Conservation (phyloP, 2,888 invertebrate species). For the Ophioninae sp. region DNA sequence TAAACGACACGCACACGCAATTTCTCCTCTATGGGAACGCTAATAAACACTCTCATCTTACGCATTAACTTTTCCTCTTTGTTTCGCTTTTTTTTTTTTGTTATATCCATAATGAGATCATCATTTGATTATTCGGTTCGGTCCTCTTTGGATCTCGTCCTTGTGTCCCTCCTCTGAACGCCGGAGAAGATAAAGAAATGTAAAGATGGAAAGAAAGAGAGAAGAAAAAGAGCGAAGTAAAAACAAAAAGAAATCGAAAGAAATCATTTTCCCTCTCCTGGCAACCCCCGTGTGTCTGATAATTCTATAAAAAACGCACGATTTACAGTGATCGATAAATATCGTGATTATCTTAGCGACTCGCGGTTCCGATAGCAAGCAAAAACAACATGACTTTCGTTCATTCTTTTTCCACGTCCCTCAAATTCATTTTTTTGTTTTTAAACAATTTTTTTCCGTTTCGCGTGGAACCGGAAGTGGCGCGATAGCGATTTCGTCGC, state of each 20-base stretch:
- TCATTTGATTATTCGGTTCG: conserved; percentile 81
- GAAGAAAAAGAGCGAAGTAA: conserved; percentile 26
- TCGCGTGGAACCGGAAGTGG: not conserved
- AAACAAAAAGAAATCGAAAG: not conserved
- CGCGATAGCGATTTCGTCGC: not conserved
- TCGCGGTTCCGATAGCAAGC: not conserved
- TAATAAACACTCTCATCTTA: conserved; percentile 67
- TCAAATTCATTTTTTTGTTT: conserved; percentile 1
- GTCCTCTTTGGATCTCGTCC: conserved; percentile 81
- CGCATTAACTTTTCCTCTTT: conserved; percentile 77
- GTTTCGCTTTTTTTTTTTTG: conserved; percentile 73
- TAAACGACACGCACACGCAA: not conserved
- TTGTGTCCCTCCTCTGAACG: conserved; percentile 70
- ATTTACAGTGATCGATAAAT: conserved; percentile 16
- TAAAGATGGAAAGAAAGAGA: not conserved
- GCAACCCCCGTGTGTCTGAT: conserved; percentile 48
- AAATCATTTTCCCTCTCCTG: conserved; percentile 41
- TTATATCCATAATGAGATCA: conserved; percentile 80
- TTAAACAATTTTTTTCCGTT: not conserved
- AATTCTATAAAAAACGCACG: not conserved
- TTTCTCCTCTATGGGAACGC: conserved; percentile 54
- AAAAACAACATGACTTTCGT: conserved; percentile 21
- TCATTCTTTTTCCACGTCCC: not conserved
- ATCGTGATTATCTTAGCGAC: conserved; percentile 8
- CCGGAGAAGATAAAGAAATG: not conserved